Evolutionary conservation across 2,113 vertebrate genomes (phyloP).

Genomic region (Thamnaconus septentrionalis): DNA sequence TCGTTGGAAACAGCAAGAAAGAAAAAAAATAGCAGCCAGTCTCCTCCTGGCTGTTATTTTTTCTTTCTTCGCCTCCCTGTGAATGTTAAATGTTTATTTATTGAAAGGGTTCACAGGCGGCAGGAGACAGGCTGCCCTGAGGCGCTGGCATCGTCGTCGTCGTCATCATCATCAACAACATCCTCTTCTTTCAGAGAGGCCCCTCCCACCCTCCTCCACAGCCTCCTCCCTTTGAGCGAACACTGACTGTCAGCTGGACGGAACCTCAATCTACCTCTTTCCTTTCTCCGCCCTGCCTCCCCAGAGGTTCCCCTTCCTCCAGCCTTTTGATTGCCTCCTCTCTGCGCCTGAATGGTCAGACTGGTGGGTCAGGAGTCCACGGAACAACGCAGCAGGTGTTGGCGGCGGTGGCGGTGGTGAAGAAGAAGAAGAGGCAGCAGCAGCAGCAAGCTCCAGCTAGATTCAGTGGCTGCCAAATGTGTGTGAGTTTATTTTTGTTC

Average conservation of each 20-base stretch:
- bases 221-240: constrained; percentile 32
- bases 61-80: constrained; percentile 1
- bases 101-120: constrained; percentile 36
- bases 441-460: constrained; percentile 24
- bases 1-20: neutral
- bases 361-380: constrained; percentile 34
- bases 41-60: constrained; percentile 52
- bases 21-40: neutral
- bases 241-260: constrained; percentile 52
- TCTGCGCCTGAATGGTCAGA: constrained; percentile 40
- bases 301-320: neutral
- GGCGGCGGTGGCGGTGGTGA: neutral
- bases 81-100: constrained; percentile 60
- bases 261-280: constrained; percentile 35
- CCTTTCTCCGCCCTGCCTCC: constrained; percentile 38
- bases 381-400: constrained; percentile 41
- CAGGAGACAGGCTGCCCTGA: constrained; percentile 10
- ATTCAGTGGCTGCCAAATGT: constrained; percentile 6
- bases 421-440: neutral
- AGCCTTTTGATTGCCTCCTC: constrained; percentile 56
- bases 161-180: neutral
- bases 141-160: neutral
- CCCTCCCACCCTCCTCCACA: neutral
- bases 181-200: constrained; percentile 19
- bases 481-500: constrained; percentile 35